A percentile compares a stretch with the other conserved stretches of the same genome.
Evolutionary conservation across 2,113 vertebrate species (phyloP).

Genomic region (Urocolius indicus): DNA sequence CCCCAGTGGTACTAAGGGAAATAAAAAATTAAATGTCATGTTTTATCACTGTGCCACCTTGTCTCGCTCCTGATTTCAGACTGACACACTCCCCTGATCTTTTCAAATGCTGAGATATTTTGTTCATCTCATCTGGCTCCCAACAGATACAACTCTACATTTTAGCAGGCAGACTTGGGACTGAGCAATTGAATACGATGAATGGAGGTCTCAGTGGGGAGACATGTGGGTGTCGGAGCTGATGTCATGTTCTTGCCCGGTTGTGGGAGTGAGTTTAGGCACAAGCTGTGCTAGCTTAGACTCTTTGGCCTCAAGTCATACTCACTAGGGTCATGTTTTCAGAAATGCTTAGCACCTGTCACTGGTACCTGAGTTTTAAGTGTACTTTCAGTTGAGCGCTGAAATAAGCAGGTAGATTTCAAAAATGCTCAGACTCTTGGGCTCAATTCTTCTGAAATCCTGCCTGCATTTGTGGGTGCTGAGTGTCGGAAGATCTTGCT

Average conservation of each 20-base stretch:
- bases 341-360: not conserved
- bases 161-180: not conserved
- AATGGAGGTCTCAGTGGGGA: not conserved
- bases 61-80: not conserved
- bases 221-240: not conserved
- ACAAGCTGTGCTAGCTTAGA: not conserved
- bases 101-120: slow-evolving; percentile 6
- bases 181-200: not conserved
- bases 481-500: not conserved
- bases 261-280: not conserved
- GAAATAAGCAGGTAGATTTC: not conserved
- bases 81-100: not conserved
- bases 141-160: not conserved
- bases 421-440: not conserved
- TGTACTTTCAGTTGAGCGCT: not conserved
- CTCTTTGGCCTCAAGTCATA: not conserved
- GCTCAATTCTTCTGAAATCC: slow-evolving; percentile 11
- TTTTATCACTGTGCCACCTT: not conserved
- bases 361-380: not conserved
- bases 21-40: not conserved
- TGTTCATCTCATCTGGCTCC: not conserved
- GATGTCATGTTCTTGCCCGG: not conserved
- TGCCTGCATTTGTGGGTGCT: not conserved
- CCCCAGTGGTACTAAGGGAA: not conserved
- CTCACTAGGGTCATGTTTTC: not conserved